Conservation (phyloP, 2,113 vertebrate species). For the Poicephalus gulielmi region DNA sequence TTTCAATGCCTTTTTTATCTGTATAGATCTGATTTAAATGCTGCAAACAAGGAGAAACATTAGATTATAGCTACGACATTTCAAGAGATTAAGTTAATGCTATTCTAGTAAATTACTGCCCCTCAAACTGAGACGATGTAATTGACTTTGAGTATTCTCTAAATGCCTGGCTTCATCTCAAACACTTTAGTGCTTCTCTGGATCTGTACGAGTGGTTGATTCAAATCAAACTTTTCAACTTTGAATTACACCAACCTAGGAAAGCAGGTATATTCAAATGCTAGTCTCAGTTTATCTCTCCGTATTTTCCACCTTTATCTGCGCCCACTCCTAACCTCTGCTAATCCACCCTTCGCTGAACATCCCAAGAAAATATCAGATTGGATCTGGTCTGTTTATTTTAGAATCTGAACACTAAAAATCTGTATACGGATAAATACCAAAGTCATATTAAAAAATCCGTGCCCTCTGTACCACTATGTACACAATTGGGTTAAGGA, state of each 20-base stretch:
- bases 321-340: fast-evolving
- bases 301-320: neutral
- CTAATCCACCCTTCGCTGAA: neutral
- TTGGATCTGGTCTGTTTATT: neutral
- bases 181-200: neutral
- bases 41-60: neutral
- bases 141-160: neutral
- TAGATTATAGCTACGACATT: neutral
- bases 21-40: neutral
- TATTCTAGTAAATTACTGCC: neutral
- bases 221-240: neutral
- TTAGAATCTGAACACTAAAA: neutral
- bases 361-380: neutral
- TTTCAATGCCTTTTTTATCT: neutral
- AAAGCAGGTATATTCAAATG: neutral
- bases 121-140: neutral
- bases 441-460: neutral
- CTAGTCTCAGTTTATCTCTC: neutral
- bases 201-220: neutral
- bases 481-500: neutral
- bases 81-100: neutral
- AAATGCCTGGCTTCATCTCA: neutral
- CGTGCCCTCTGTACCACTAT: fast-evolving
- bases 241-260: neutral
- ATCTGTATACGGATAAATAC: neutral